phyloP scores from a whole-genome alignment of 2,113 vertebrate genomes.

The Phyllopteryx taeniolatus region DNA sequence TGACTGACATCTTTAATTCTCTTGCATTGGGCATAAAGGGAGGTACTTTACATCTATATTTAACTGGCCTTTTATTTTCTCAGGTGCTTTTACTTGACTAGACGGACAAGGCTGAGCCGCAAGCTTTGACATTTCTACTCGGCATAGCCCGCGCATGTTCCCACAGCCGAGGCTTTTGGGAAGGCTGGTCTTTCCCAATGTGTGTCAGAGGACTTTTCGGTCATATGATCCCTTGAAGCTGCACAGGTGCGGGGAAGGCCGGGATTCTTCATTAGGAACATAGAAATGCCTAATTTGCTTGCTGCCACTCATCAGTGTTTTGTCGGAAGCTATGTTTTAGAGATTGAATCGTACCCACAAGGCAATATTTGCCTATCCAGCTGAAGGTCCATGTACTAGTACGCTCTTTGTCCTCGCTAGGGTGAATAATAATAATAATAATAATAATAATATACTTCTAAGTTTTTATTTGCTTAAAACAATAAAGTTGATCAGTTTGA shows the following conservation, averaged over 20 bases:
- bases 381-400: too few species aligned
- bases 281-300: constrained; percentile 2
- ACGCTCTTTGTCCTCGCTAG: too few species aligned
- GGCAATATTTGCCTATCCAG: background rate
- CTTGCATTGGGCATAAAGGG: constrained; percentile 85
- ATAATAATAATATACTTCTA: too few species aligned
- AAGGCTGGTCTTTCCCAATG: constrained; percentile 57
- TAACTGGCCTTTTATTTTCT: constrained; percentile 92
- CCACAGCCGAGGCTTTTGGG: constrained; percentile 81
- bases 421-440: too few species aligned
- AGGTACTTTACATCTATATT: constrained; percentile 91
- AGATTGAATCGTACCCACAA: background rate
- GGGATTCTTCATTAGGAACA: constrained; percentile 17
- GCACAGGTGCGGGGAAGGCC: constrained; percentile 14
- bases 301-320: constrained; percentile 15
- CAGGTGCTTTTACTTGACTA: constrained; percentile 92
- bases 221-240: constrained; percentile 80
- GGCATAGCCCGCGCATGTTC: constrained; percentile 41
- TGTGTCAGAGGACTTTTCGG: constrained; percentile 79
- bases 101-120: constrained; percentile 79
- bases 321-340: background rate
- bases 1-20: constrained; percentile 83
- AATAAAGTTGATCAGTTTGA: too few species aligned
- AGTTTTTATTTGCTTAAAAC: too few species aligned
- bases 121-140: constrained; percentile 82